Conservation (phyloP, 2,888 invertebrate species). For the Caenorhabditis zanzibari region DNA sequence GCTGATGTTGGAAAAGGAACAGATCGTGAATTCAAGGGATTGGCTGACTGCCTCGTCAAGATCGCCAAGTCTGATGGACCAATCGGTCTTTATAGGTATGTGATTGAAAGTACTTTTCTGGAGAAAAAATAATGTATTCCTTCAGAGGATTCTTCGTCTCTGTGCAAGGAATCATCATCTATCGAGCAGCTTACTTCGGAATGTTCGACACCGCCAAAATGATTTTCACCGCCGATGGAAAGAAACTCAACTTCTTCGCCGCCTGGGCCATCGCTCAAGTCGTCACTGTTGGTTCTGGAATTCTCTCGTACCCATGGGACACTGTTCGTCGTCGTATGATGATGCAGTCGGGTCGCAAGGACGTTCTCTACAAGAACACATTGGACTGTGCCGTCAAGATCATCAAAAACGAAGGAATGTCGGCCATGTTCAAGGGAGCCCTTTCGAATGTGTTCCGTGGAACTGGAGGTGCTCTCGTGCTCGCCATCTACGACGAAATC, state of each 20-base stretch:
- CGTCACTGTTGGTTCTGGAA: conserved; percentile 92
- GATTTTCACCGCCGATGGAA: conserved; percentile 92
- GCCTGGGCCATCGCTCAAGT: conserved; percentile 89
- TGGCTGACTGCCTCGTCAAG: conserved; percentile 91
- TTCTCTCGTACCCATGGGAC: conserved; percentile 97
- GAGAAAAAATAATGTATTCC: background rate
- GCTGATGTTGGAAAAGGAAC: conserved; percentile 92
- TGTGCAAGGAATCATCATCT: conserved; percentile 93
- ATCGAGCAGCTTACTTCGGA: conserved; percentile 95
- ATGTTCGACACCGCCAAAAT: conserved; percentile 96
- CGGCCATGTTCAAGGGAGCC: conserved; percentile 92
- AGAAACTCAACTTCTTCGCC: conserved; percentile 92
- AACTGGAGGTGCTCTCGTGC: conserved; percentile 94
- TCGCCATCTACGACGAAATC: conserved; percentile 92
- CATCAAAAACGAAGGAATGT: conserved; percentile 89
- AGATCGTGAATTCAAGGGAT: conserved; percentile 92
- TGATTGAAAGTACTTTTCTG: background rate
- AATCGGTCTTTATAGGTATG: conserved; percentile 88
- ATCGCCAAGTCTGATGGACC: conserved; percentile 91
- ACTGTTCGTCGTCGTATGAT: conserved; percentile 97
- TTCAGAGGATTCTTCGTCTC: conserved; percentile 92
- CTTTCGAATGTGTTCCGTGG: conserved; percentile 86
- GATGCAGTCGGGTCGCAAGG: conserved; percentile 97
- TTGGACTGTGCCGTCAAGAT: conserved; percentile 94
- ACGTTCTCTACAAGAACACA: conserved; percentile 93